Base-by-base conservation (phyloP, 1,140 invertebrate genomes). In the Anoplolepis gracilipes region DNA sequence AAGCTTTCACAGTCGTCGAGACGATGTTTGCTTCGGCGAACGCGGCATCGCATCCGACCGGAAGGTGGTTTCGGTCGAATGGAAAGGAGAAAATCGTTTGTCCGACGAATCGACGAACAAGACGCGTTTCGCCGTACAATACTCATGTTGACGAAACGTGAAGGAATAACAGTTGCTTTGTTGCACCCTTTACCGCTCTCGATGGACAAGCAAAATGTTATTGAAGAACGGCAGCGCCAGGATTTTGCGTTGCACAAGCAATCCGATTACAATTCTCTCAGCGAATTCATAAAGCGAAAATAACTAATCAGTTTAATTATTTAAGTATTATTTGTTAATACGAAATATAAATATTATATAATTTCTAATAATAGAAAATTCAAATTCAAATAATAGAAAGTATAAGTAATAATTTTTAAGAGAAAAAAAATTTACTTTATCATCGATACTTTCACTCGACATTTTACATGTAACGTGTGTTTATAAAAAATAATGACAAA, bases 31-130 rank as follows among this genome's bases (percentile, higher is more conserved):
- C 78, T 7, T 72, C 53, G 67, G 53, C 28, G 78, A 82, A 25
- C n/a, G 53, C 78, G 28, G 36, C 70, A 36, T 76, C 30, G 57
- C 57, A 64, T 36, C 46, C 81, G 59, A 76, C 73, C 57, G 81
- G 70, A 76, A 75, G 59, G 10, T 62, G 76, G 70, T 76, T 76
- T 77, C 81, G 72, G 42, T 77, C 59, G 42, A 46, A 84, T 75
- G 72, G 70, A 84, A 84, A 64, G 72, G 72, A 77, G 81, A 84
- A 77, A 77, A 84, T 84, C 61, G 81, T 77, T 84, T 65, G 72
- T 77, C 46, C 81, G 46, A 84, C 69, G 46, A 81, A 81, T 81
- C 78, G 36, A n/a, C 13, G 65, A 81, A 59, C 19, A 81, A 81
- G 78, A 82, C 36, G 19, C 13, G 25, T 82, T 69, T 73, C 53